Evolutionary conservation across 2,113 vertebrate genomes (phyloP), one percentile per base, ranked within the genome.

Genomic region (Cyprinodon brontotheroides): DNA sequence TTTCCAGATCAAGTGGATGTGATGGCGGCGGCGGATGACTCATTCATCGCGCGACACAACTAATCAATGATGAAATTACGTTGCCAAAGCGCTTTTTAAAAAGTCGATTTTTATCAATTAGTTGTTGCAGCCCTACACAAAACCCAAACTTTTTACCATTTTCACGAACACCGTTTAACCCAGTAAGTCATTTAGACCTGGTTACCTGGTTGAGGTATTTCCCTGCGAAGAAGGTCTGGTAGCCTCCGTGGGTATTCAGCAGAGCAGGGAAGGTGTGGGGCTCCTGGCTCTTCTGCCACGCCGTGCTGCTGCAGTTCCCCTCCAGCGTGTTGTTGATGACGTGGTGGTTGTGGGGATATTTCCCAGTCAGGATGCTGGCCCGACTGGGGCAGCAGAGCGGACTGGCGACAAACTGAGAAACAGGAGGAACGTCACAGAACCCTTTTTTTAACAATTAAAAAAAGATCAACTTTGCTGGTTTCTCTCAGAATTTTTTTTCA

Each of bases 231-330:
- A 99, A 99, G 0, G 98, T 99, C 71, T 98, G 96, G 89, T 99
- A 99, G 12, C 94, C 94, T 74, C 93, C 94, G 40, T 82, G 41
- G 0, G 80, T 74, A 76, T 92, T 94, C 64, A 99, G 95, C 43
- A 99, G 79, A 0, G 95, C 95, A 3, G 98, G 96, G 82, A 99
- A 99, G 3, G 97, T 95, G 61, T 84, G 75, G 0, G 95, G 93
- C 80, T 99, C 98, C 80, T 99, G 95, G 60, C 94, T 97, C 93
- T 99, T 98, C 94, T 99, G 98, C 98, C 98, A 99, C 2, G 94
- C 93, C 15, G 37, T 88, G 88, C 98, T 99, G 90, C 98, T 99
- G 90, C 98, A 99, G 94, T 99, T 99, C 5, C 98, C 98, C 87
- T 98, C 96, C 64, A 99, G 65, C 0, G 97, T 99, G 93, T 99